Evolutionary conservation across 2,113 vertebrate species (phyloP).

Genomic region (Toxostoma redivivum): DNA sequence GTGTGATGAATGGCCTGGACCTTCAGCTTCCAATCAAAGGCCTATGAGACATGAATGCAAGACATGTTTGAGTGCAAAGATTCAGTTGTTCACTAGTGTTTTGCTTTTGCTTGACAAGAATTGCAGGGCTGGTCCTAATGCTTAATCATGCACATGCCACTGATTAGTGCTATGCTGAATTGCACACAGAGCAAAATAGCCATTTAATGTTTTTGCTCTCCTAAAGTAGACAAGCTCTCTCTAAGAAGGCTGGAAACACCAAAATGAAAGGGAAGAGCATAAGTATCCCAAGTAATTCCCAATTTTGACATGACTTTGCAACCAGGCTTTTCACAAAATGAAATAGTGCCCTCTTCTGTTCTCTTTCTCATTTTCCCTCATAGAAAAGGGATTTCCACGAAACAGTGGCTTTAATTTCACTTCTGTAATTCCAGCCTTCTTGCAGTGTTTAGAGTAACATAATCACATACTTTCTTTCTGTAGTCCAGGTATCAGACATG

Average conservation of each 20-base stretch:
- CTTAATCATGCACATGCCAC: neutral
- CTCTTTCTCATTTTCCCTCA: rapidly evolving
- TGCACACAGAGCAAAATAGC: neutral
- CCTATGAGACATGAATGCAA: neutral
- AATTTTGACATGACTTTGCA: neutral
- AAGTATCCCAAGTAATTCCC: neutral
- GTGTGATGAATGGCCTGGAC: neutral
- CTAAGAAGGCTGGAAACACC: neutral
- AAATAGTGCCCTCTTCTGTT: slow-evolving; percentile 24
- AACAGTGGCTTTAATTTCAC: neutral
- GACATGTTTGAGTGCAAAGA: neutral
- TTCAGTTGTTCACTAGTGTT: neutral
- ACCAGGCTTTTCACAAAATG: neutral
- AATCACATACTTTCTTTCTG: neutral
- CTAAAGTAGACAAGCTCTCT: neutral
- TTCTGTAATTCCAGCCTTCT: neutral
- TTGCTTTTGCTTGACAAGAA: neutral
- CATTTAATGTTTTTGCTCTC: neutral
- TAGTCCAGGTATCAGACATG: neutral
- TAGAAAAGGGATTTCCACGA: neutral
- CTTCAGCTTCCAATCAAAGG: neutral
- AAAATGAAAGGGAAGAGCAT: neutral
- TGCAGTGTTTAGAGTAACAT: neutral
- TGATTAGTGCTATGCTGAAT: neutral
- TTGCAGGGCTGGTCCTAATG: neutral